These are phyloP conservation scores for Apodemia zela DNA, from an alignment of 2,888 invertebrate genomes.

Conservation along the genomic window DNA sequence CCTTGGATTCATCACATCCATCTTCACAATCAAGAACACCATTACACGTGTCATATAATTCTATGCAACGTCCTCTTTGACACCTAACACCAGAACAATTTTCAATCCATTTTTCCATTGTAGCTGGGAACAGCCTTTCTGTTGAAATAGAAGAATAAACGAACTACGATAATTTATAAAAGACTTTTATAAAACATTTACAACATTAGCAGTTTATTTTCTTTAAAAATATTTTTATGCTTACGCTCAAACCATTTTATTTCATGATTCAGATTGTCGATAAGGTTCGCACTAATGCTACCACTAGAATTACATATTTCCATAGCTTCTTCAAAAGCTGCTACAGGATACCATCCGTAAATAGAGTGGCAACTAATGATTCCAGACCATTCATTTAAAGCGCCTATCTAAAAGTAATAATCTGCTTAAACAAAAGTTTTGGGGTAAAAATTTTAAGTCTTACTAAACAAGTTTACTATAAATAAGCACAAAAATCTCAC, in stretches of 20 bases:
- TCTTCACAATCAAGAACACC: conserved; percentile 85
- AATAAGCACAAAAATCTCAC: conserved; percentile 42
- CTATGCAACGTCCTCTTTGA: conserved; percentile 84
- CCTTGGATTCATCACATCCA: conserved; percentile 82
- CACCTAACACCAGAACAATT: conserved; percentile 84
- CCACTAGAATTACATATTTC: conserved; percentile 78
- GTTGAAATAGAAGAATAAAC: conserved; percentile 16
- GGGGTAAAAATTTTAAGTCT: background rate
- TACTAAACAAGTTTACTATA: background rate
- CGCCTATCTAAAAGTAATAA: background rate
- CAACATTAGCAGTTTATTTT: no score
- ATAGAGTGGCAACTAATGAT: conserved; percentile 84
- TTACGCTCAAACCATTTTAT: conserved; percentile 75
- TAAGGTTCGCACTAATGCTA: conserved; percentile 67
- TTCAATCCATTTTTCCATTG: conserved; percentile 34
- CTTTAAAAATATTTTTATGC: conserved; percentile 20
- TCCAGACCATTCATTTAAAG: conserved; percentile 79
- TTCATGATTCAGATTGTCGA: conserved; percentile 75
- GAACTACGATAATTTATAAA: background rate
- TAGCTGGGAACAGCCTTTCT: conserved; percentile 30
- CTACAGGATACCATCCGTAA: conserved; percentile 86
- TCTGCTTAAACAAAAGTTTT: conserved; percentile 16
- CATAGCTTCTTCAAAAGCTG: conserved; percentile 81
- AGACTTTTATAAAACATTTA: background rate
- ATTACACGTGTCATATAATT: conserved; percentile 81